phyloP scores from a whole-genome alignment of 1,140 invertebrate species.

The Bombus superbus region DNA sequence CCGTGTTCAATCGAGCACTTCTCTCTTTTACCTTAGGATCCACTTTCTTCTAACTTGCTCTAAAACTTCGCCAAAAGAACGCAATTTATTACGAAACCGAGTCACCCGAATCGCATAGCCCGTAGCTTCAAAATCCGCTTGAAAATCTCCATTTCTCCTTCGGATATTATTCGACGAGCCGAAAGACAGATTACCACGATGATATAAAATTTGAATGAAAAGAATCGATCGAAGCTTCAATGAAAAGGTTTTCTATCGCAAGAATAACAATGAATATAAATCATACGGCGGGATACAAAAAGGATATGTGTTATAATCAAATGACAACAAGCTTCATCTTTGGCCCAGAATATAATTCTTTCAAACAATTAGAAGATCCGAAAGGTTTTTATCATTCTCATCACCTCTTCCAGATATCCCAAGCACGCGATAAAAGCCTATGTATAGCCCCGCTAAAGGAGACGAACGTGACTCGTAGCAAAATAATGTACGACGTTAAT shows the following conservation, averaged over 20 bases:
- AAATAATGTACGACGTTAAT: constrained; percentile 71
- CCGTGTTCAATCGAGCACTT: neutral
- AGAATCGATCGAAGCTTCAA: neutral
- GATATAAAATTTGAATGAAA: neutral
- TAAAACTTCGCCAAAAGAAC: neutral
- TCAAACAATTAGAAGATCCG: neutral
- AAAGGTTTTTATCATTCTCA: neutral
- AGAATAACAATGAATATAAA: neutral
- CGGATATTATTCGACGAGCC: neutral
- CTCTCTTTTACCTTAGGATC: neutral
- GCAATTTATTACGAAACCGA: neutral
- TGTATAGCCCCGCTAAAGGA: constrained; percentile 48
- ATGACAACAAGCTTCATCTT: neutral
- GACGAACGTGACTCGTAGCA: constrained; percentile 68
- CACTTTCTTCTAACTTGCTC: neutral
- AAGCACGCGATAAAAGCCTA: constrained; percentile 33
- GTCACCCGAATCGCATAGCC: too few relatives aligned
- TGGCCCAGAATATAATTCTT: neutral
- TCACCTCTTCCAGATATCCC: constrained; percentile 4
- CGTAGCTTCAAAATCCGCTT: neutral
- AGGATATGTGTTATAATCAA: neutral
- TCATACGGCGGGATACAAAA: neutral
- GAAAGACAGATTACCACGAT: neutral
- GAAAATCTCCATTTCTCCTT: too few relatives aligned
- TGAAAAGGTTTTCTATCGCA: neutral